Evolutionary conservation across 1,140 invertebrate genomes (phyloP), one percentile per base, ranked within the genome.

Genomic region (Calliopsis andreniformis): DNA sequence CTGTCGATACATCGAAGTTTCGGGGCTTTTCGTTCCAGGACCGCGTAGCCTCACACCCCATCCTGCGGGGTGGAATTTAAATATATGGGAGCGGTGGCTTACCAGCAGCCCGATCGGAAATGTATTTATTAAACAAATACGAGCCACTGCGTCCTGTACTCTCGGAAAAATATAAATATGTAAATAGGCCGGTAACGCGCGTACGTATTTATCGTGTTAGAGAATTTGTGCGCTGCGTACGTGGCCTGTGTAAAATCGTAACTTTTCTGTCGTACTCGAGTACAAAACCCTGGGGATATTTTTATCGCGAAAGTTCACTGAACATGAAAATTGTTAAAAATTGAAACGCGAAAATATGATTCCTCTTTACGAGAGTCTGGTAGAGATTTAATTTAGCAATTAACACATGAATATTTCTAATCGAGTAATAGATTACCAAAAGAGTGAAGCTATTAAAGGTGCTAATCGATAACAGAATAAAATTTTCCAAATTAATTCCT

Each of bases 101-200:
- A n/a, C n/a, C 35, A 39, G 10, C 35, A 10, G 25, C 14, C 39
- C 23, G 35, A 1, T 35, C 32, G 49, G 56, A 62, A 62, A 71
- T 62, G 16, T 71, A 62, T 71, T 62, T 62, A 39, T 71, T 62
- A 62, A 71, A 71, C 56, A 71, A 71, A 71, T 71, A 49, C 69
- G 43, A 25, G 45, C 16, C 10, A 23, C 23, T 16, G 45, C 14
- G 64, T 55, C 42, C 28, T 18, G 66, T 53, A 47, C 32, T 20
- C 55, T 16, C 18, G 43, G n/a, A 28, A 35, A 62, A 71, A 62
- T 62, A 62, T 62, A 62, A 62, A 71, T 71, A 71, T 71, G 43
- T 49, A 71, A 71, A 71, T 61, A 39, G 8, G 5, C 30, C 16
- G 30, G 10, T 28, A 23, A n/a, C 56, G 23, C 47, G 47, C 4